A percentile compares a stretch with the other conserved stretches of the same genome.
Evolutionary conservation across 2,888 invertebrate genomes (phyloP).

Genomic region (Bellardia bayeri): DNA sequence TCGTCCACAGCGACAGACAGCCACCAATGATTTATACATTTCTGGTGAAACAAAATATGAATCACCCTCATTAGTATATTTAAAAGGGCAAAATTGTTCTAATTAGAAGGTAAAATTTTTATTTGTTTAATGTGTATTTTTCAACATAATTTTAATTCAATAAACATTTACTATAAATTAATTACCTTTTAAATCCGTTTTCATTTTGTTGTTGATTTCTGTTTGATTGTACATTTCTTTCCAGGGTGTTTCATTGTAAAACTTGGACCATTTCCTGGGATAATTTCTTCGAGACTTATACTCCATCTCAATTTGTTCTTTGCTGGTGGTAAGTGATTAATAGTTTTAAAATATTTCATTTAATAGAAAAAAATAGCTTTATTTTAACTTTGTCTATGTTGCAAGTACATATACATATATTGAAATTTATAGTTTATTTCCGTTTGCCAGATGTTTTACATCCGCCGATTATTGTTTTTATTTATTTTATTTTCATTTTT

Average conservation of each 20-base stretch:
- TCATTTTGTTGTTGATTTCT: constrained; percentile 77
- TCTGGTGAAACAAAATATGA: constrained; percentile 81
- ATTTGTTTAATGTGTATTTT: background rate
- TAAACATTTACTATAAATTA: background rate
- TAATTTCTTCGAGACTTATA: constrained; percentile 80
- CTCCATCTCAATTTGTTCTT: constrained; percentile 81
- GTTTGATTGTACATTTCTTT: constrained; percentile 81
- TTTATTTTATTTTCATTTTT: background rate
- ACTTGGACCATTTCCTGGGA: constrained; percentile 78
- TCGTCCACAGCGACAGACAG: constrained; percentile 82
- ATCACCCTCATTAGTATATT: constrained; percentile 79
- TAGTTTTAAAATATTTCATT: background rate
- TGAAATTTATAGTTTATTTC: constrained; percentile 26
- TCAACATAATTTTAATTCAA: constrained; percentile 21
- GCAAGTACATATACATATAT: background rate
- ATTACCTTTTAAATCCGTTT: constrained; percentile 29
- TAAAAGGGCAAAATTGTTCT: constrained; percentile 77
- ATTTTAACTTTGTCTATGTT: background rate
- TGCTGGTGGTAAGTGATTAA: constrained; percentile 81
- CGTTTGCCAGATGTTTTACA: constrained; percentile 32
- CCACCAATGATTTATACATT: constrained; percentile 80
- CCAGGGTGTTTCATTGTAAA: constrained; percentile 75
- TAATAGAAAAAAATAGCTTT: background rate
- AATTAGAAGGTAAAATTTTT: constrained; percentile 1
- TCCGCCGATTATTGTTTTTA: constrained; percentile 30